Evolutionary conservation across 2,888 invertebrate species (phyloP), one percentile per base, ranked within the genome.

Genomic region (Caenorhabditis sulstoni): DNA sequence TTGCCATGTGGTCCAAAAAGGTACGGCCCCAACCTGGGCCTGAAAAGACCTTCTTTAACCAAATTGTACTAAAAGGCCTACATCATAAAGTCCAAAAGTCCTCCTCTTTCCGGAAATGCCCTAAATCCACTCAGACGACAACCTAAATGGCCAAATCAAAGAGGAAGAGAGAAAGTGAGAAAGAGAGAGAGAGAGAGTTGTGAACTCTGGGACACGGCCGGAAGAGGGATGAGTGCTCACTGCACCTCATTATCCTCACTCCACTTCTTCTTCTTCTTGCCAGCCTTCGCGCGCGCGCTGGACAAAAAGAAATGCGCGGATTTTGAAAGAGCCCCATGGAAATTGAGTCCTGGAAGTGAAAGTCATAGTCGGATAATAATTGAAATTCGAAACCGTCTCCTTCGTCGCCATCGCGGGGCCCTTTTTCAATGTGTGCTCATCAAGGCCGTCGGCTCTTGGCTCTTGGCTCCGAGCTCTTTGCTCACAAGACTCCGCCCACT

Each of bases 121-220:
- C 29, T 29, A 29, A 29, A 29, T 29, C 29, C 7, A 29, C 29
- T 29, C 29, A 29, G 16, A 44, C 18, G 47, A 52, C 44, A 16
- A 9, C 23, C 35, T 64, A 65, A 74, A 52, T 74, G 74, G 59
- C 58, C 59, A 61, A 74, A 66, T 59, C 65, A 65, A 37, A 23
- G 23, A 12, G 23, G n/a, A 12, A 11, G 61, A 18, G 11, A 39
- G 7, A 52, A 53, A 50, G 29, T 29, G 29, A 9, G 7, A 8
- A 14, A 29, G 22, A 22, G 18, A 37, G 23, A 29, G 55, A 23
- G 14, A 16, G 22, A 16, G 49, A 45, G 59, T 29, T 29, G 29
- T 29, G 29, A 29, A 29, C 29, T 29, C 29, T 29, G 7, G 29
- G 29, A 7, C 29, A 3, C 14, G 39, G 44, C 29, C 14, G 39